Percentiles rank a stretch among this genome's conserved stretches.
phyloP scores from a whole-genome alignment of 2,113 vertebrate genomes.

The Vidua macroura region DNA sequence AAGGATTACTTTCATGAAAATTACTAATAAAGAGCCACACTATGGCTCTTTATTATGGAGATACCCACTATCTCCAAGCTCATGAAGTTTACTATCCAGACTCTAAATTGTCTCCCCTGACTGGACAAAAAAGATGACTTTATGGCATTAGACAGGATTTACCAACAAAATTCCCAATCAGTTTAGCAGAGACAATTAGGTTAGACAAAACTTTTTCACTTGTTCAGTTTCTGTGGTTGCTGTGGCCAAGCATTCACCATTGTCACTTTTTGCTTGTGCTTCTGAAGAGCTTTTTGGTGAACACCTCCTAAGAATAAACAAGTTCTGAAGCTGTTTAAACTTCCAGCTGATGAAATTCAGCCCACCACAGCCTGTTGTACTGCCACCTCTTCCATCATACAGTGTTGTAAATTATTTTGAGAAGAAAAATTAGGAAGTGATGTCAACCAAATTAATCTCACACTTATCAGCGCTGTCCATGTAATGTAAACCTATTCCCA shows the following conservation, averaged over 20 bases:
- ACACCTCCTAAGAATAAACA: not conserved
- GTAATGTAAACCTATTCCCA: not conserved
- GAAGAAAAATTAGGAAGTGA: not conserved
- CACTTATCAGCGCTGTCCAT: not conserved
- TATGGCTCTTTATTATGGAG: not conserved
- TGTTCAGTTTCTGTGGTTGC: not conserved
- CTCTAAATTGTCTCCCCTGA: not conserved
- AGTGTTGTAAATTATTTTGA: not conserved
- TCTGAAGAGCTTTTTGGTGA: not conserved
- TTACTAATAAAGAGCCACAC: not conserved
- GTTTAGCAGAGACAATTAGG: not conserved
- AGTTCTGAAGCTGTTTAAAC: not conserved
- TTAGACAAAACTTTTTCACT: not conserved
- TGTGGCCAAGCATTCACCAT: not conserved
- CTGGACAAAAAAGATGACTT: not conserved
- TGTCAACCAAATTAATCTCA: not conserved
- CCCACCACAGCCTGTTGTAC: accelerated
- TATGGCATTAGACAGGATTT: not conserved
- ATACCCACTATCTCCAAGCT: not conserved
- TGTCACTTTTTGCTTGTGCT: not conserved
- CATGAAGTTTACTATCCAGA: accelerated
- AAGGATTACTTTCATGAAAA: not conserved
- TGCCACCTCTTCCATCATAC: not conserved
- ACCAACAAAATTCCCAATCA: not conserved
- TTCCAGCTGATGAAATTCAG: not conserved